Conservation (phyloP, 2,113 vertebrate species). For the Hirundichthys speculiger region DNA sequence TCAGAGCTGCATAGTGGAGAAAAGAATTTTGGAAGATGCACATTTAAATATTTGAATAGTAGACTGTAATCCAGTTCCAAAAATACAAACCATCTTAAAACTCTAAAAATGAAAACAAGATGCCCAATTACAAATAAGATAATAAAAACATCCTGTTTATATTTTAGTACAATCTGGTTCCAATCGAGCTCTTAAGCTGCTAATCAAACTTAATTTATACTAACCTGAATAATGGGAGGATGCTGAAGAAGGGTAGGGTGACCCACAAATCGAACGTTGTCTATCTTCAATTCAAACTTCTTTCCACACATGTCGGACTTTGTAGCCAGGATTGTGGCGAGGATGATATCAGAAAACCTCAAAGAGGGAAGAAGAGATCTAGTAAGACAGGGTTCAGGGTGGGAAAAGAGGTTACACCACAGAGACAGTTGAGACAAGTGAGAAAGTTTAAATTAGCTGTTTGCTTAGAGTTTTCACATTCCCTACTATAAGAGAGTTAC, state of each 20-base stretch:
- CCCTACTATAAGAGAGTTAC: constrained; percentile 30
- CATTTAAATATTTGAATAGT: no score
- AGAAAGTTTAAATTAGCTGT: constrained; percentile 40
- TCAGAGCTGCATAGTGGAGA: no score
- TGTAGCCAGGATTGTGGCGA: constrained; percentile 97
- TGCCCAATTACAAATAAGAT: no score
- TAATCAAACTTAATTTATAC: background rate
- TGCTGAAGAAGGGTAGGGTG: constrained; percentile 95
- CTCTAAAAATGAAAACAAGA: no score
- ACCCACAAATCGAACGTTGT: constrained; percentile 96
- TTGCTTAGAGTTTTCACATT: constrained; percentile 23
- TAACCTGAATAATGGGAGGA: constrained; percentile 83
- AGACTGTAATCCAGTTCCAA: no score
- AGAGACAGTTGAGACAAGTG: constrained; percentile 15
- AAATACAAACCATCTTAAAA: no score
- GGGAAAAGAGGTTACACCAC: background rate
- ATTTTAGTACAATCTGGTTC: no score
- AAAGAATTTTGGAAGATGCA: no score
- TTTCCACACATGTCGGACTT: constrained; percentile 99
- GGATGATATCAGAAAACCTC: constrained; percentile 97
- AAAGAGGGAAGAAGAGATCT: constrained; percentile 13
- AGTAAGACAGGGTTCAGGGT: constrained; percentile 6
- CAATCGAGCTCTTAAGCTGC: no score
- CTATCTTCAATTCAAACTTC: constrained; percentile 99
- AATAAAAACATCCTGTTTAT: no score